Conservation (phyloP, 2,888 invertebrate genomes). For the Xylophagus ater region DNA sequence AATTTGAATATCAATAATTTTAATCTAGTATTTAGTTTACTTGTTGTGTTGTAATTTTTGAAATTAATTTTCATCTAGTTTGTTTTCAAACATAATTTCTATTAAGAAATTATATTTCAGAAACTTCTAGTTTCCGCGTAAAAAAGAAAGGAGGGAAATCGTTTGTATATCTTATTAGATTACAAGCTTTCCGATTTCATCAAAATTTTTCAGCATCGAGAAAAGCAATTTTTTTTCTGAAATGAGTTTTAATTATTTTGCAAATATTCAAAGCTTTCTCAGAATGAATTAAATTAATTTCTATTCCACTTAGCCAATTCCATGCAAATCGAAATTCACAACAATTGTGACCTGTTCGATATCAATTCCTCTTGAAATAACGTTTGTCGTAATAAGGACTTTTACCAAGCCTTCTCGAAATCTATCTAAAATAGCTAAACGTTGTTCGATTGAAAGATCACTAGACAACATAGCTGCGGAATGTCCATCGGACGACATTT, state of each 20-base stretch:
- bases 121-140: no score
- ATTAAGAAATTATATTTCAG: no score
- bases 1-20: no score
- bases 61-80: no score
- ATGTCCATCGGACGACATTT: constrained; percentile 86
- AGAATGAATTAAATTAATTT: constrained; percentile 90
- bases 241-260: constrained; percentile 73
- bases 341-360: constrained; percentile 96
- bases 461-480: constrained; percentile 88
- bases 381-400: constrained; percentile 89
- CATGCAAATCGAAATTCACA: constrained; percentile 95
- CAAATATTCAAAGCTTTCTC: constrained; percentile 59
- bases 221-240: constrained; percentile 70
- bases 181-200: constrained; percentile 85
- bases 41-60: no score
- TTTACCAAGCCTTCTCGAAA: constrained; percentile 89
- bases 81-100: no score
- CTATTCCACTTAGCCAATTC: constrained; percentile 90
- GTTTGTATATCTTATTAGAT: constrained; percentile 35
- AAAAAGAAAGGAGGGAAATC: background rate
- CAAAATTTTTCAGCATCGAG: constrained; percentile 83
- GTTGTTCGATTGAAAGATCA: constrained; percentile 84
- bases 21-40: no score
- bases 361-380: constrained; percentile 83
- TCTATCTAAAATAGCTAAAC: constrained; percentile 81